phyloP scores from a whole-genome alignment of 1,140 invertebrate species.

The Leguminivora glycinivorella region DNA sequence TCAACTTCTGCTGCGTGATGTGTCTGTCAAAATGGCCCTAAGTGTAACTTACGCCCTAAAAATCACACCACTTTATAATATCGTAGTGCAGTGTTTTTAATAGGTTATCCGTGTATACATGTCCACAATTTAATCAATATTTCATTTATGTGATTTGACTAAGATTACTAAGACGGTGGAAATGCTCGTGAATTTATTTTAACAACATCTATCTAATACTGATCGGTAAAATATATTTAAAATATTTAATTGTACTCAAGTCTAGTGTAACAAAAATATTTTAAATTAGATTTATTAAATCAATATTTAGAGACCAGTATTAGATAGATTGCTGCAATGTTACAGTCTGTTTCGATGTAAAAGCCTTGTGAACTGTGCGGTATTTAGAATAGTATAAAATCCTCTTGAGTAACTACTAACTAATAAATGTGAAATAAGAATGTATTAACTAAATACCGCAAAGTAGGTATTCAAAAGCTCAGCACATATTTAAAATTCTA shows the following conservation, averaged over 20 bases:
- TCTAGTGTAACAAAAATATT: not conserved
- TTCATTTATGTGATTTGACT: not conserved
- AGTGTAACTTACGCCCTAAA: no score
- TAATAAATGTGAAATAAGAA: not conserved
- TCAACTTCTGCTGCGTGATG: no score
- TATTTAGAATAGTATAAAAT: not conserved
- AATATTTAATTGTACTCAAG: not conserved
- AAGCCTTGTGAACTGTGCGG: slow-evolving; percentile 3
- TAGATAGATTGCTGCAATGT: not conserved
- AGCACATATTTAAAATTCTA: not conserved
- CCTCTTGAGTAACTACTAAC: not conserved
- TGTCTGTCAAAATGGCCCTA: no score
- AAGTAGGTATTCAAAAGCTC: not conserved
- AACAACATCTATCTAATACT: not conserved
- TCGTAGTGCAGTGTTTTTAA: no score
- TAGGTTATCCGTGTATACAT: no score
- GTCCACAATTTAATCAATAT: not conserved
- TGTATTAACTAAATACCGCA: not conserved
- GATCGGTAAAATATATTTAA: not conserved
- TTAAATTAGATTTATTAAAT: not conserved
- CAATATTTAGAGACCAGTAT: not conserved
- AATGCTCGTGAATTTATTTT: not conserved
- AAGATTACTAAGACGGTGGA: not conserved
- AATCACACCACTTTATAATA: no score
- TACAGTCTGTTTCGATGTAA: slow-evolving; percentile 13